A percentile compares a stretch with the other conserved stretches of the same genome.
These are phyloP conservation scores for Dryocosmus kuriphilus DNA, from an alignment of 2,888 invertebrate genomes.

Conservation along the genomic window DNA sequence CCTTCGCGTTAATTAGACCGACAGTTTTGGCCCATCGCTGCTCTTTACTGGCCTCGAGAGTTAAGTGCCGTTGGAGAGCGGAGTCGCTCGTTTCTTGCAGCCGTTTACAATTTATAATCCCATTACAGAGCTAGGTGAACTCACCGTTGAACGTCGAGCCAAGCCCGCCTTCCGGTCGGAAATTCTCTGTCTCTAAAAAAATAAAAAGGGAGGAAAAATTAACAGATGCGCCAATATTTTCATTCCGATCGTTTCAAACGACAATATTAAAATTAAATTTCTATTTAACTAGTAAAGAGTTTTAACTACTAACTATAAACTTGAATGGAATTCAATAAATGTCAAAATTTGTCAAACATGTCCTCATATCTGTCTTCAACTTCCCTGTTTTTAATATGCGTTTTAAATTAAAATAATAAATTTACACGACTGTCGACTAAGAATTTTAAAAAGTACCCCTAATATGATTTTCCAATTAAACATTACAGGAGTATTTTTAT, in stretches of 20 bases:
- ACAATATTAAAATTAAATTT: background rate
- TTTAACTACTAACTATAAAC: no score
- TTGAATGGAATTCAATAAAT: no score
- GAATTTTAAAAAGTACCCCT: no score
- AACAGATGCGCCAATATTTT: background rate
- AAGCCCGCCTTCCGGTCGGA: constrained; percentile 46
- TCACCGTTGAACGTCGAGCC: constrained; percentile 57
- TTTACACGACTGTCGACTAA: no score
- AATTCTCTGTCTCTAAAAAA: constrained; percentile 54
- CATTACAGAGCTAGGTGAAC: constrained; percentile 59
- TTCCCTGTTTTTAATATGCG: no score
- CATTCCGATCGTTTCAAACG: background rate
- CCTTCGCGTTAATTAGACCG: constrained; percentile 49
- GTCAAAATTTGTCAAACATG: no score
- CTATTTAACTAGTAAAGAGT: background rate
- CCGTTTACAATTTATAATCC: constrained; percentile 68
- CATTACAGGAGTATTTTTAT: no score
- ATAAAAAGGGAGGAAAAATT: constrained; percentile 27
- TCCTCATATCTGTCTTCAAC: no score
- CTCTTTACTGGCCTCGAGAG: constrained; percentile 43
- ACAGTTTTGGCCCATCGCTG: constrained; percentile 49
- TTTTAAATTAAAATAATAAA: no score
- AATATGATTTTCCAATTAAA: no score
- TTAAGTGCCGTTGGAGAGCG: constrained; percentile 45
- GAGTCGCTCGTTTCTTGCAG: constrained; percentile 60